These are phyloP conservation scores for Peucedramus taeniatus DNA, from an alignment of 2,113 vertebrate genomes.

Conservation along the genomic window DNA sequence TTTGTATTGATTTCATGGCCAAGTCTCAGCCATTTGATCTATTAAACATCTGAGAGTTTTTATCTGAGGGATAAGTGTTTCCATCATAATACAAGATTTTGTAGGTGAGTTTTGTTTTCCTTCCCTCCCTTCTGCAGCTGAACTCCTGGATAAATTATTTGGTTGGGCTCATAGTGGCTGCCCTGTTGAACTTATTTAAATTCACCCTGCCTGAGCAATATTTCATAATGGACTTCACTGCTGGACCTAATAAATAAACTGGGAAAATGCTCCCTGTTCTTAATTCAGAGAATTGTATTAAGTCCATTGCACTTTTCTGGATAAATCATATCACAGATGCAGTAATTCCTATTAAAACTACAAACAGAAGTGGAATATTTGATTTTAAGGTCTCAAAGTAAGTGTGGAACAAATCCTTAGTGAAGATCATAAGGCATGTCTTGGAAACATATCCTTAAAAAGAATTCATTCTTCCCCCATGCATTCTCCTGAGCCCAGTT, in stretches of 20 bases:
- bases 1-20: constrained; percentile 1
- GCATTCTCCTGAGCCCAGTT: background rate
- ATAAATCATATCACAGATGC: background rate
- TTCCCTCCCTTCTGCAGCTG: background rate
- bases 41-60: constrained; percentile 18
- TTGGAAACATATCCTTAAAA: background rate
- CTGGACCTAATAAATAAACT: background rate
- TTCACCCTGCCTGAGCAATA: background rate
- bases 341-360: background rate
- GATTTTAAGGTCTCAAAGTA: background rate
- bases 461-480: background rate
- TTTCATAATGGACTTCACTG: background rate
- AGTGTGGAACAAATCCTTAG: background rate
- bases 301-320: background rate
- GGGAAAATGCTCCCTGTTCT: background rate
- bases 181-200: background rate
- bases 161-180: background rate
- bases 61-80: background rate
- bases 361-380: background rate
- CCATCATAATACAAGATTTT: background rate
- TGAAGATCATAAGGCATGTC: background rate
- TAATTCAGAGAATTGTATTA: background rate
- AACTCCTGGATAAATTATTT: background rate
- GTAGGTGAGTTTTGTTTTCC: background rate
- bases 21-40: background rate